Conservation (phyloP, 2,113 vertebrate species). For the Zosterops borbonicus region DNA sequence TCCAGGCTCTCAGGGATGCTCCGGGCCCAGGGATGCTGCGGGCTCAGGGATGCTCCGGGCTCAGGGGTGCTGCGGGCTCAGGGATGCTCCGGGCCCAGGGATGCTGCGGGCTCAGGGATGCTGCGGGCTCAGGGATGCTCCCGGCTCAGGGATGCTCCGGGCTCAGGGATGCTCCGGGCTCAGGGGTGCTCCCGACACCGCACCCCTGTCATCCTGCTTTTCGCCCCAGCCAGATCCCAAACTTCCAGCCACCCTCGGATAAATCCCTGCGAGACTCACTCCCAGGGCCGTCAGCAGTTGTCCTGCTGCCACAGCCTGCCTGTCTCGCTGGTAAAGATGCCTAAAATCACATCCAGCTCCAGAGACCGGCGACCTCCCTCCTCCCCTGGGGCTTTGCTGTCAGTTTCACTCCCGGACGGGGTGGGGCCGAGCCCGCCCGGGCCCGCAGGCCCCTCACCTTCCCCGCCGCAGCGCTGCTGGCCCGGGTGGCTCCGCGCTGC, state of each 20-base stretch:
- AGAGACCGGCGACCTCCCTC: too few species aligned
- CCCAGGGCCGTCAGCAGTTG: rapidly evolving
- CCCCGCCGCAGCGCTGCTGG: neutral
- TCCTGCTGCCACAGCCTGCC: neutral
- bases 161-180: too few species aligned
- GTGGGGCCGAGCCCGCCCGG: neutral
- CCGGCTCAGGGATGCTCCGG: neutral
- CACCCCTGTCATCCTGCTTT: neutral
- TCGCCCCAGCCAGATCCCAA: rapidly evolving
- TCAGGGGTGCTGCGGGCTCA: neutral
- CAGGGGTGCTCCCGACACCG: neutral
- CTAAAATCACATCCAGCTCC: rapidly evolving
- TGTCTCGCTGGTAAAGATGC: rapidly evolving
- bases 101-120: neutral
- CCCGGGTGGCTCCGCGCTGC: neutral
- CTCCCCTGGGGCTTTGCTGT: too few species aligned
- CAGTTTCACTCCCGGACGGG: neutral
- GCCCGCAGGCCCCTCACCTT: neutral
- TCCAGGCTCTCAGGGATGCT: neutral
- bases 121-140: neutral
- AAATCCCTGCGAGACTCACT: neutral
- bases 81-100: neutral
- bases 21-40: neutral
- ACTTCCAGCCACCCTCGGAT: rapidly evolving
- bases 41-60: neutral